phyloP scores from a whole-genome alignment of 2,113 vertebrate genomes.

The Percopsis transmontana region DNA sequence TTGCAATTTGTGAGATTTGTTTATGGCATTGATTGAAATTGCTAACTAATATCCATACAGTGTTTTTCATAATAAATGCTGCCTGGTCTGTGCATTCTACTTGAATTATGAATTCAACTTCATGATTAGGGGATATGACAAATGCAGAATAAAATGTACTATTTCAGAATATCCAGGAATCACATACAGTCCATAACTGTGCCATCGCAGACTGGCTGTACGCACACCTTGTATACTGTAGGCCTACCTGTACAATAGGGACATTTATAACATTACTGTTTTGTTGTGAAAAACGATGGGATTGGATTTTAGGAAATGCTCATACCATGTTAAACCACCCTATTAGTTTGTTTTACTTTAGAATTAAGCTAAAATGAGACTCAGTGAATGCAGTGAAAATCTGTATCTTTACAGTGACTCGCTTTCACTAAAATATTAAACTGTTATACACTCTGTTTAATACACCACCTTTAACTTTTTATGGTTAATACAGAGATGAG shows the following conservation, averaged over 20 bases:
- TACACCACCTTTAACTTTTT: neutral
- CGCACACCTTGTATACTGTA: too few species aligned
- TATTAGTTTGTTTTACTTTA: neutral
- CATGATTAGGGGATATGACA: neutral
- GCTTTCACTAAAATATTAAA: too few species aligned
- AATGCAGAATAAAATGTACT: slow-evolving; percentile 1
- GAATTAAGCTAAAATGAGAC: neutral
- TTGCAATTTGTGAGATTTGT: too few species aligned
- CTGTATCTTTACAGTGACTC: too few species aligned
- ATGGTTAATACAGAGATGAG: neutral
- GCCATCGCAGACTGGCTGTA: too few species aligned
- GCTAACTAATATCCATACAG: too few species aligned
- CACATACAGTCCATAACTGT: too few species aligned
- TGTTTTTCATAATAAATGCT: neutral
- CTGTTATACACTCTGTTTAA: neutral
- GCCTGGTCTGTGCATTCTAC: neutral
- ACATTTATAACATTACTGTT: neutral
- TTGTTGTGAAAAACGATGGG: too few species aligned
- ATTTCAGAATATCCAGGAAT: neutral
- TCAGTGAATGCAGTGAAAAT: too few species aligned
- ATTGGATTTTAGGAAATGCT: too few species aligned
- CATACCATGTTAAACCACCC: neutral
- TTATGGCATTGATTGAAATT: neutral
- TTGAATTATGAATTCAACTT: slow-evolving; percentile 5
- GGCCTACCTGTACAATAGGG: too few species aligned